These are phyloP conservation scores for Rotaria magnacalcarata DNA, from an alignment of 2,888 invertebrate species.

Conservation along the genomic window DNA sequence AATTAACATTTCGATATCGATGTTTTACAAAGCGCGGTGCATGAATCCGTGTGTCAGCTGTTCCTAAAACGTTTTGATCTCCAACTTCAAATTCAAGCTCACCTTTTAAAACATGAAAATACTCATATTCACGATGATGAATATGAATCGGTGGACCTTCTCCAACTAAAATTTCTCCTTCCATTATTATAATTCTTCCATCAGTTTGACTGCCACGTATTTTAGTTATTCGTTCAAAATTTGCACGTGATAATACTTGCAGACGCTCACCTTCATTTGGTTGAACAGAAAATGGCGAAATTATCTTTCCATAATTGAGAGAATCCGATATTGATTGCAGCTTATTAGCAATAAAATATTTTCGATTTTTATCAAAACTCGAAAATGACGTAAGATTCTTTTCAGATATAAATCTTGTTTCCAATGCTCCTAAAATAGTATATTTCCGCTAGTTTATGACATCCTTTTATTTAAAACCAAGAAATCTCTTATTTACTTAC, in stretches of 20 bases:
- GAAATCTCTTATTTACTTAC: too few relatives aligned
- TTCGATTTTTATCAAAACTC: too few relatives aligned
- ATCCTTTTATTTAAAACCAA: too few relatives aligned
- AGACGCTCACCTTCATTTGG: background rate
- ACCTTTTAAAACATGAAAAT: background rate
- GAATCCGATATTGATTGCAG: too few relatives aligned
- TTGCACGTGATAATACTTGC: background rate
- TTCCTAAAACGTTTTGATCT: background rate
- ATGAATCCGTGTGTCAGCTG: background rate
- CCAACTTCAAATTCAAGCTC: background rate
- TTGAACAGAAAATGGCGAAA: too few relatives aligned
- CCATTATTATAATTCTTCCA: background rate
- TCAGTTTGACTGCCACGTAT: background rate
- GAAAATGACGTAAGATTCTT: too few relatives aligned
- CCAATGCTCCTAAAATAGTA: too few relatives aligned
- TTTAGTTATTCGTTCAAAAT: background rate
- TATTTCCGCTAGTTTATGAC: too few relatives aligned
- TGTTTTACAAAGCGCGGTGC: background rate
- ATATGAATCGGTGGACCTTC: background rate
- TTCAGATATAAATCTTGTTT: too few relatives aligned
- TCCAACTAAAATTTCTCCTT: slow-evolving; percentile 4
- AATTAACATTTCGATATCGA: background rate
- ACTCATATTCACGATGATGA: background rate
- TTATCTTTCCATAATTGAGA: too few relatives aligned
- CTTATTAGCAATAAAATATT: too few relatives aligned